Evolutionary conservation across 2,888 invertebrate genomes (phyloP), one percentile per base, ranked within the genome.

Genomic region (Epinotia brunnichana): DNA sequence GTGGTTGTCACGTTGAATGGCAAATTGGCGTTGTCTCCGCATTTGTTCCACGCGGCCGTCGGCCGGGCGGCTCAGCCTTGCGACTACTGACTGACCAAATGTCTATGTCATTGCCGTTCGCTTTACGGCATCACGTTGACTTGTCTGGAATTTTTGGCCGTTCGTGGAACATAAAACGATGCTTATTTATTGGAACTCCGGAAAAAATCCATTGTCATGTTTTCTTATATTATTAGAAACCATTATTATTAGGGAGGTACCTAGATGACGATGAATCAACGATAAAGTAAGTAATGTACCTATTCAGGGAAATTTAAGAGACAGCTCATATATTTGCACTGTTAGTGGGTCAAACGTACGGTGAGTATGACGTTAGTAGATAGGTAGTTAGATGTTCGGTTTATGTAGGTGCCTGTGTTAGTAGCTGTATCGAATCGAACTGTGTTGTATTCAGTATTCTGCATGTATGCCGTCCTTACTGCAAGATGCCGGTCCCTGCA

Each of bases 1-100:
- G 59, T 73, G 62, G 56, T 41, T 59, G 64, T 69, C 72, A 68
- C 67, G 56, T 87, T 87, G 86, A 89, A 86, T 87, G 88, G 88
- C 86, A 90, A 90, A 90, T 89, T 90, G 87, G 87, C 87, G 84
- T 87, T 83, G 85, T 87, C 85, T 86, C 81, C 83, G 86, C 84
- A 90, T 89, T 89, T 85, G 89, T 89, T 88, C 86, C 87, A 85
- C 80, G 76, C 54, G 77, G 70, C 70, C 75, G 62, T 13, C 69
- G 64, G 63, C 54, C 84, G 83, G 85, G 82, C 82, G 82, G 81
- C 82, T 84, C 86, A 85, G 86, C 90, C 88, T 89, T 89, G 87
- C 82, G 80, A 69, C 82, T 77, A 78, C 83, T 79, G 77, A 82
- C 82, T 85, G 21, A 2, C 21, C 21, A 24, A 83, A 82, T 85